Conservation (phyloP, 2,113 vertebrate genomes). For the Cisticola juncidis region DNA sequence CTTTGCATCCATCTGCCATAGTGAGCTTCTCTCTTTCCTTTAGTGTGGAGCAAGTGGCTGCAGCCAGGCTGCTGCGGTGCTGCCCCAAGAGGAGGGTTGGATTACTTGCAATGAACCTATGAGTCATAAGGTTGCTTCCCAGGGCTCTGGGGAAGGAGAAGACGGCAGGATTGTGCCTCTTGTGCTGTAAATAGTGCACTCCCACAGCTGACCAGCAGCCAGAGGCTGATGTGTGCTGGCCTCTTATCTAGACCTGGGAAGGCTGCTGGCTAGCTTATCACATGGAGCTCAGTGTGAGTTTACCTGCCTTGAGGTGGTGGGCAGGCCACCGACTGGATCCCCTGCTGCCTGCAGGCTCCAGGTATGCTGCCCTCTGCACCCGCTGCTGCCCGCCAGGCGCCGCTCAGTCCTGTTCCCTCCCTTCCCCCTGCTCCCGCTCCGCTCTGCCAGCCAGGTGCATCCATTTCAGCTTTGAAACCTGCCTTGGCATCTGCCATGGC, state of each 20-base stretch:
- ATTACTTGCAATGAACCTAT: background rate
- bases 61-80: accelerated
- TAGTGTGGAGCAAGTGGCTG: background rate
- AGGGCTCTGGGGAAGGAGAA: background rate
- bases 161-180: background rate
- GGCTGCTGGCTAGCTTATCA: background rate
- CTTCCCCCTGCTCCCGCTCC: background rate
- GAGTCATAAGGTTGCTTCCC: background rate
- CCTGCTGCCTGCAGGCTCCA: background rate
- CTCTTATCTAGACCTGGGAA: background rate
- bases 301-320: background rate
- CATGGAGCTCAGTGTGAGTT: background rate
- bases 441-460: background rate
- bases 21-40: background rate
- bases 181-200: constrained; percentile 13
- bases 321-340: accelerated
- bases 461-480: constrained; percentile 39
- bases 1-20: background rate
- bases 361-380: background rate
- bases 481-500: constrained; percentile 47
- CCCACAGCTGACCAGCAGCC: background rate
- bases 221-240: background rate
- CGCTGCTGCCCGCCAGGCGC: accelerated
- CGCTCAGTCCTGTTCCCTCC: constrained; percentile 7
- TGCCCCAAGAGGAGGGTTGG: background rate